Percentiles rank a stretch among this genome's conserved stretches.
phyloP scores from a whole-genome alignment of 2,888 invertebrate genomes.

The Dolichopus griseipennis region DNA sequence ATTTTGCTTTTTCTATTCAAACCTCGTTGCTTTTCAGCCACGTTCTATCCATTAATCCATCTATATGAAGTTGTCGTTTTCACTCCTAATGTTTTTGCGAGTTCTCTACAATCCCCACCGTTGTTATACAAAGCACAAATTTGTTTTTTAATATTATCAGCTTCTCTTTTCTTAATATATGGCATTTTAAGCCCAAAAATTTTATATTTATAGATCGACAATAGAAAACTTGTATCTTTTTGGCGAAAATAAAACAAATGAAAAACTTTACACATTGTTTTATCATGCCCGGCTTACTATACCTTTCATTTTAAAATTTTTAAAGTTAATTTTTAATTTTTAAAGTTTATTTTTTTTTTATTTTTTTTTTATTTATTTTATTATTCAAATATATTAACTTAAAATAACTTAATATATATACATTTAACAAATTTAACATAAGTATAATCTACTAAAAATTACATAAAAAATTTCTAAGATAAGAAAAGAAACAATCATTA shows the following conservation, averaged over 20 bases:
- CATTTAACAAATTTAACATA: too few species aligned
- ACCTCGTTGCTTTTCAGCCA: constrained; percentile 4
- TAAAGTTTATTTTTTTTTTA: too few species aligned
- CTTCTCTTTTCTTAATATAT: constrained; percentile 11
- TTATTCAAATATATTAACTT: too few species aligned
- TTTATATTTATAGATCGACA: not conserved
- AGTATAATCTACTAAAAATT: too few species aligned
- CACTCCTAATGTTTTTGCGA: constrained; percentile 10
- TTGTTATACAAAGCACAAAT: constrained; percentile 10
- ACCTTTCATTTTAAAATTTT: not conserved
- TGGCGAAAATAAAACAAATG: not conserved
- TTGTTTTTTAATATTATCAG: constrained; percentile 12
- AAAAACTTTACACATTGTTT: constrained; percentile 7
- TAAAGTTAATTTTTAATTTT: too few species aligned
- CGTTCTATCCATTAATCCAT: constrained; percentile 11
- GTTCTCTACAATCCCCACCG: constrained; percentile 5
- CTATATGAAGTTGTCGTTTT: constrained; percentile 11
- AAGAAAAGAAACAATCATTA: too few species aligned
- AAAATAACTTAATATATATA: too few species aligned
- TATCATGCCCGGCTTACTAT: not conserved
- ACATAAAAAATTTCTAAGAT: too few species aligned
- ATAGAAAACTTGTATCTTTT: not conserved
- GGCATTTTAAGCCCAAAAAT: not conserved
- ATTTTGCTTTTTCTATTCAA: too few species aligned
- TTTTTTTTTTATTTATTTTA: too few species aligned